phyloP scores from a whole-genome alignment of 2,113 vertebrate species.

The Mobula birostris region DNA sequence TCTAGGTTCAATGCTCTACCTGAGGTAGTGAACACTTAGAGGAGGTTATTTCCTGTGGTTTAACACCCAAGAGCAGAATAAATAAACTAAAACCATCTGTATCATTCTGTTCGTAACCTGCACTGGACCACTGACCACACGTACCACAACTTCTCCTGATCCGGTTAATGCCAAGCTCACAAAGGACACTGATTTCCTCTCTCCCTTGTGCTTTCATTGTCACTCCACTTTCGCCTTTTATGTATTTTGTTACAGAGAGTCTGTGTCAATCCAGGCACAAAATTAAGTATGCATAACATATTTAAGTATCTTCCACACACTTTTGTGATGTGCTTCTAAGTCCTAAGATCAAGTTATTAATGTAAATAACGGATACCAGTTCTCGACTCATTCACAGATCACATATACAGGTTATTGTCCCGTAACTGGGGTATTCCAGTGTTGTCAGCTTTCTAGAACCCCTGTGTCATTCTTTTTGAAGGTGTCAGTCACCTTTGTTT shows the following conservation, averaged over 20 bases:
- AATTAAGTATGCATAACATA: too few species aligned
- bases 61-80: too few species aligned
- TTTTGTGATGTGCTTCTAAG: background rate
- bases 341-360: background rate
- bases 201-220: too few species aligned
- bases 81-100: too few species aligned
- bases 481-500: background rate
- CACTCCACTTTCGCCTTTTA: too few species aligned
- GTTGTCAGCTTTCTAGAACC: background rate
- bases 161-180: too few species aligned
- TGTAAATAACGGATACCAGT: background rate
- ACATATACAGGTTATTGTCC: background rate
- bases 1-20: background rate
- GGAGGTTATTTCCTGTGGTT: background rate
- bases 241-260: background rate
- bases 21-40: background rate
- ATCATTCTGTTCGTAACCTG: too few species aligned
- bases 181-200: too few species aligned
- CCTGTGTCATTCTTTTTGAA: background rate
- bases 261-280: background rate
- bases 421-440: background rate
- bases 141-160: too few species aligned
- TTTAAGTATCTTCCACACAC: background rate
- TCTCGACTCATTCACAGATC: background rate
- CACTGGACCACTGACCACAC: too few species aligned